Percentiles rank a stretch among this genome's conserved stretches.
Evolutionary conservation across 2,113 vertebrate species (phyloP).

Genomic region (Uria aalge): DNA sequence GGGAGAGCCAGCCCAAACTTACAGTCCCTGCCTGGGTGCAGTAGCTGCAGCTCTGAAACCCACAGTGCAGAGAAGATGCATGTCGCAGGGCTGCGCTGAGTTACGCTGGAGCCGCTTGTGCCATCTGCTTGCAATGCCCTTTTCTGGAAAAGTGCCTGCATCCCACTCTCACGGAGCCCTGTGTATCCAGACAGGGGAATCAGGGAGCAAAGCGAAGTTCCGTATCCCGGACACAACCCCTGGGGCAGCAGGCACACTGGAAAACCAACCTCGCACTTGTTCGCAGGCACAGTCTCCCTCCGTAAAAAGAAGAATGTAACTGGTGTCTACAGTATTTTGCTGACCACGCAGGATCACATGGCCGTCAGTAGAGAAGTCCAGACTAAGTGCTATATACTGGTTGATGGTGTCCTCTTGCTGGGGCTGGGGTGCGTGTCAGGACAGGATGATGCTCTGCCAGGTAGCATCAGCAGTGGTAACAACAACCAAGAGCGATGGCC

Average conservation of each 20-base stretch:
- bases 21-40: not conserved
- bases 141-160: not conserved
- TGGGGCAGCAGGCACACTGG: not conserved
- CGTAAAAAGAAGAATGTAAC: not conserved
- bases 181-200: not conserved
- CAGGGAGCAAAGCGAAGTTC: not conserved
- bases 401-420: not conserved
- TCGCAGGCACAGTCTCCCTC: not conserved
- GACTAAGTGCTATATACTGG: not conserved
- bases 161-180: not conserved
- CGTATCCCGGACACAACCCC: fast-evolving
- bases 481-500: not conserved
- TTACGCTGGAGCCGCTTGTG: not conserved
- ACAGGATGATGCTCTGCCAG: not conserved
- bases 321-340: not conserved
- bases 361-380: not conserved
- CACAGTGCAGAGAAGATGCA: not conserved
- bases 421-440: not conserved
- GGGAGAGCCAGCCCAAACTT: not conserved
- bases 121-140: not conserved
- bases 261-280: not conserved
- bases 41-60: not conserved
- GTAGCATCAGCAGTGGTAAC: too few species aligned
- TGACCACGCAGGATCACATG: fast-evolving
- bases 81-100: not conserved